These are phyloP conservation scores for Drosophila parthenogenetica DNA, from an alignment of 2,888 invertebrate species.

Conservation along the genomic window DNA sequence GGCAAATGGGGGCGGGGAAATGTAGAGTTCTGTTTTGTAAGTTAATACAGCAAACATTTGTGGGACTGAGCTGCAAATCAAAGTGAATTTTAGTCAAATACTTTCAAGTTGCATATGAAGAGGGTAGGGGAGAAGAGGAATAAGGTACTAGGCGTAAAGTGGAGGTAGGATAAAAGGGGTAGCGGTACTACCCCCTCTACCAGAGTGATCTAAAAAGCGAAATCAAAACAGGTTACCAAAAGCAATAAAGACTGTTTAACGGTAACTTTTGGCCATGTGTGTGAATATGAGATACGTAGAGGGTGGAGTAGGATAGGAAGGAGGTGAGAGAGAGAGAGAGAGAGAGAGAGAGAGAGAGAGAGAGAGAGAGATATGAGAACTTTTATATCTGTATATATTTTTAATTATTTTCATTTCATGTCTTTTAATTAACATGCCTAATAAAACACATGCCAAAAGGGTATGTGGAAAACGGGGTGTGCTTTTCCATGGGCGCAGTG, in stretches of 20 bases:
- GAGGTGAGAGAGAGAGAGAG: neutral
- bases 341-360: neutral
- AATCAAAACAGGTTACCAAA: conserved; percentile 21
- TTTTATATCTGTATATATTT: conserved; percentile 63
- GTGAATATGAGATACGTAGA: conserved; percentile 9
- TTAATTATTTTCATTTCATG: conserved; percentile 83
- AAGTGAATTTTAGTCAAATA: conserved; percentile 22
- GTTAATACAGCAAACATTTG: conserved; percentile 1
- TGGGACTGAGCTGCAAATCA: conserved; percentile 30
- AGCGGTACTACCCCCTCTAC: neutral
- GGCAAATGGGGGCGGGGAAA: neutral
- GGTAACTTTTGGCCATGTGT: neutral
- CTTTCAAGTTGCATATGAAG: neutral
- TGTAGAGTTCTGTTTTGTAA: neutral
- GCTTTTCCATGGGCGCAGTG: conserved; percentile 1
- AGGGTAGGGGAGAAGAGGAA: neutral
- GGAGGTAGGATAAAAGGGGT: neutral
- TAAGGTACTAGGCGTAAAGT: neutral
- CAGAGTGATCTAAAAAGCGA: conserved; percentile 27
- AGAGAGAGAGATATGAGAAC: conserved; percentile 10
- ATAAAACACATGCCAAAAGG: conserved; percentile 77
- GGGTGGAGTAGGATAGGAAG: no score
- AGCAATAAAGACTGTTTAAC: conserved; percentile 36
- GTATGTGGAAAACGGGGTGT: conserved; percentile 8
- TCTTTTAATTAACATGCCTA: conserved; percentile 81